These are phyloP conservation scores for Mohoua ochrocephala DNA, from an alignment of 2,113 vertebrate genomes.

Conservation along the genomic window DNA sequence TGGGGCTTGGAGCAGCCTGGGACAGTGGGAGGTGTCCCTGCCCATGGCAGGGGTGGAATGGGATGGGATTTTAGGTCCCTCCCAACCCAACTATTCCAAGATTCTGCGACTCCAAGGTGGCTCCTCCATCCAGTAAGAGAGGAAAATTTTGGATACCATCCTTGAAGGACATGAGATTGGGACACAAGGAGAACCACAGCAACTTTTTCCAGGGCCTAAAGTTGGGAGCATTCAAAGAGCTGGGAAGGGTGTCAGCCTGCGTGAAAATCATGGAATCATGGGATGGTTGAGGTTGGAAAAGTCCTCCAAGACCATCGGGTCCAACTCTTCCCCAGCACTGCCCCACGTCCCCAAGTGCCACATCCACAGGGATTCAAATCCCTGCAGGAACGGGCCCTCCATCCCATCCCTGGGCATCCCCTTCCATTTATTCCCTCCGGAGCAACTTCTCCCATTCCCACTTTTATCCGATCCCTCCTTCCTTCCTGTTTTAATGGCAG, in stretches of 20 bases:
- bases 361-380: neutral
- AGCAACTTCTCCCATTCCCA: neutral
- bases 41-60: rapidly evolving
- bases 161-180: neutral
- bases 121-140: neutral
- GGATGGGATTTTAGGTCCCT: rapidly evolving
- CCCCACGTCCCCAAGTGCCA: neutral
- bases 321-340: neutral
- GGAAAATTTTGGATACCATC: neutral
- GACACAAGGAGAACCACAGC: neutral
- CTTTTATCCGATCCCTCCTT: rapidly evolving
- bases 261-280: neutral
- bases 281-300: neutral
- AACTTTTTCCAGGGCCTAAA: rapidly evolving
- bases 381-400: neutral
- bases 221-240: rapidly evolving
- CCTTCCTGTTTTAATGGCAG: rapidly evolving
- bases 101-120: neutral
- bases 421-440: neutral
- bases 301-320: rapidly evolving
- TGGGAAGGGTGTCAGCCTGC: neutral
- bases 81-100: neutral
- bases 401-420: neutral
- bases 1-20: neutral
- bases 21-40: neutral